Conservation (phyloP, 2,113 vertebrate species). For the Phasianus colchicus region DNA sequence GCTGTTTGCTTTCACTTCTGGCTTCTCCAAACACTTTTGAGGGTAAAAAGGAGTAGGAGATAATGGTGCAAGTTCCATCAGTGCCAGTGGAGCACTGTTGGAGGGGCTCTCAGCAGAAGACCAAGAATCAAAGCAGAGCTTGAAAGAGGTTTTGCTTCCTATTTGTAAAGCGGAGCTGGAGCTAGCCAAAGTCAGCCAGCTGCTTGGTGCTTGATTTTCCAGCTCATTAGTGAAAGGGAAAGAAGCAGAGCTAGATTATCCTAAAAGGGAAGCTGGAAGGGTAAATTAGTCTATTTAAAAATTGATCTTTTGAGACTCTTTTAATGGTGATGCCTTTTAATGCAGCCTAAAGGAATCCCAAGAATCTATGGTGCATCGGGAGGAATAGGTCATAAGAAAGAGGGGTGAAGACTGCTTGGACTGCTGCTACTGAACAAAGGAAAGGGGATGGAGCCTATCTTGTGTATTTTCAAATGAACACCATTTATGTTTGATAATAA, state of each 20-base stretch:
- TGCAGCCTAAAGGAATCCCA: neutral
- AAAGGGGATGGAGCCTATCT: neutral
- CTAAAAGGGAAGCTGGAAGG: neutral
- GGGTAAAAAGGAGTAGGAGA: neutral
- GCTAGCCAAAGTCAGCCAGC: neutral
- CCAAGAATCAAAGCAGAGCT: neutral
- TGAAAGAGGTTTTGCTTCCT: neutral
- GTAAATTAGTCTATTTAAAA: neutral
- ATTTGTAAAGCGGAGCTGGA: neutral
- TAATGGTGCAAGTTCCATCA: accelerated
- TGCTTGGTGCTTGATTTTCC: neutral
- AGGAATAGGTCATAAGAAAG: neutral
- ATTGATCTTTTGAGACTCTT: neutral
- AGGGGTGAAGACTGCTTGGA: neutral
- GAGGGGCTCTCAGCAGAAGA: neutral
- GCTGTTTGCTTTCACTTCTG: neutral
- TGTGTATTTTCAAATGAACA: neutral
- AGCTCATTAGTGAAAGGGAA: neutral
- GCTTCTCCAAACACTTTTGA: neutral
- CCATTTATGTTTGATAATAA: neutral
- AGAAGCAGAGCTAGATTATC: neutral
- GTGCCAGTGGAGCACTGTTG: neutral
- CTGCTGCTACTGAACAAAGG: neutral
- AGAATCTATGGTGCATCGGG: neutral
- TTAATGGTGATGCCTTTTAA: neutral